Evolutionary conservation across 1,140 invertebrate genomes (phyloP).

Genomic region (Microplitis demolitor): DNA sequence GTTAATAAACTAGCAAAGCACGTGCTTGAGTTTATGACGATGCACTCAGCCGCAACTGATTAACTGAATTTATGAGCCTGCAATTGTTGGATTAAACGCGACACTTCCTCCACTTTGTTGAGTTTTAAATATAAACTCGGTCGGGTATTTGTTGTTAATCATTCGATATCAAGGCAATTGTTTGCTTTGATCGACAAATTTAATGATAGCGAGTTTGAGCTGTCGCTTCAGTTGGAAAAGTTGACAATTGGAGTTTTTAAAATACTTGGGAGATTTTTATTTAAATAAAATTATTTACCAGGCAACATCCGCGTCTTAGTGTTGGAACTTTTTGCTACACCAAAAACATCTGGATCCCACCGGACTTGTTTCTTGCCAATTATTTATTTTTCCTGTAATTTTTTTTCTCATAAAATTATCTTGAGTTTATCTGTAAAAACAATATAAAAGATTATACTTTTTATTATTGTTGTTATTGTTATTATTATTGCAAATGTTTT

Average conservation of each 20-base stretch:
- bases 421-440: no score
- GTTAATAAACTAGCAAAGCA: background rate
- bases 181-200: no score
- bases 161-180: background rate
- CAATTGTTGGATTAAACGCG: background rate
- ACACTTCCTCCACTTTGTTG: background rate
- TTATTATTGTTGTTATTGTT: no score
- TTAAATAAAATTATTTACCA: background rate
- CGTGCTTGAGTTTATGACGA: conserved; percentile 2
- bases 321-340: background rate
- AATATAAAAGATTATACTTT: no score
- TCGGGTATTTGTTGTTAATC: background rate
- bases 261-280: background rate
- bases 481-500: no score
- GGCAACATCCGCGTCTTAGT: background rate
- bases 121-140: background rate
- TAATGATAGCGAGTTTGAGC: no score
- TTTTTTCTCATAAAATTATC: background rate
- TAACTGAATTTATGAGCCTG: background rate
- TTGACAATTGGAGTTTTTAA: no score
- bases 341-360: background rate
- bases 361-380: background rate
- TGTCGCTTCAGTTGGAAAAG: no score
- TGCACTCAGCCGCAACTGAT: background rate
- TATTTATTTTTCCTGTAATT: background rate